Percentiles rank a stretch among this genome's conserved stretches.
These are phyloP conservation scores for Eupithecia exiguata DNA, from an alignment of 2,888 invertebrate genomes.

Conservation along the genomic window DNA sequence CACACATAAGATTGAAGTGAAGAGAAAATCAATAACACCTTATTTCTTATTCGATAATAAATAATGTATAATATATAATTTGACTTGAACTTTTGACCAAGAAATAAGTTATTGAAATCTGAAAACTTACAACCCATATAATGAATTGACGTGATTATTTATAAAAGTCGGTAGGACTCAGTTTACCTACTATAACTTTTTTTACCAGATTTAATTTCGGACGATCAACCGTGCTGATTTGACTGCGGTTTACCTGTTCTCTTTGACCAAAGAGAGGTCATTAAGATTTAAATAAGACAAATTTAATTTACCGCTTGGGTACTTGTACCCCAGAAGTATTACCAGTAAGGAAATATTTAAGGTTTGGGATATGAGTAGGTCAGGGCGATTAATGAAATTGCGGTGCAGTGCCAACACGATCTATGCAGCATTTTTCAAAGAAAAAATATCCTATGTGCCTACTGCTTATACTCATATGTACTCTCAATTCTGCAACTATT, in stretches of 20 bases:
- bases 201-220: neutral
- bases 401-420: conserved; percentile 45
- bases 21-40: too few species aligned
- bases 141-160: too few species aligned
- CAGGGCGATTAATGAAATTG: conserved; percentile 34
- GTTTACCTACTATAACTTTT: neutral
- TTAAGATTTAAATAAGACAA: neutral
- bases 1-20: too few species aligned
- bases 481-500: conserved; percentile 23
- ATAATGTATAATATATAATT: too few species aligned
- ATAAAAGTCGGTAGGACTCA: too few species aligned
- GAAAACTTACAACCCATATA: too few species aligned
- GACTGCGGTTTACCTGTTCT: neutral
- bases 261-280: neutral
- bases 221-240: neutral
- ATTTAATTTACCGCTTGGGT: neutral
- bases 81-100: too few species aligned
- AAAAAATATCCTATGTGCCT: conserved; percentile 8
- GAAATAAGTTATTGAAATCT: too few species aligned
- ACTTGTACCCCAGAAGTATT: too few species aligned
- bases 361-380: neutral
- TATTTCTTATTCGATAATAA: too few species aligned
- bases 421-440: conserved; percentile 40
- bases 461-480: conserved; percentile 10
- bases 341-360: neutral